These are phyloP conservation scores for Cryptocephalus primarius DNA, from an alignment of 2,888 invertebrate species.

Conservation along the genomic window DNA sequence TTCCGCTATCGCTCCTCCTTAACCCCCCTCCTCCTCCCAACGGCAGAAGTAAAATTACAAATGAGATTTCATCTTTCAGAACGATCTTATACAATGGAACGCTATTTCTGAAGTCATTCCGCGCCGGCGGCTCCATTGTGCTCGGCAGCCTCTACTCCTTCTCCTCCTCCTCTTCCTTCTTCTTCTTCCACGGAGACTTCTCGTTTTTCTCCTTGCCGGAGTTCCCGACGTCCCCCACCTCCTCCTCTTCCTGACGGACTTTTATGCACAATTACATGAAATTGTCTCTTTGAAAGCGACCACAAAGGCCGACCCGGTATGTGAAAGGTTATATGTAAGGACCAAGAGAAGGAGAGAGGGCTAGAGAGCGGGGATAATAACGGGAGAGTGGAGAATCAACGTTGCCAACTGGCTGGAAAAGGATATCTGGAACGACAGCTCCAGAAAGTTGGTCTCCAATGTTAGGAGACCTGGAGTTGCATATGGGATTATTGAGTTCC, in stretches of 20 bases:
- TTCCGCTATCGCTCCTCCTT: not conserved
- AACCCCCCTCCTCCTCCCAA: not conserved
- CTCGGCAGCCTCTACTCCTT: constrained; percentile 8
- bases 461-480: too few species aligned
- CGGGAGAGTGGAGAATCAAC: too few species aligned
- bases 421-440: too few species aligned
- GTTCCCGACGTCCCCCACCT: constrained; percentile 32
- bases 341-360: constrained; percentile 38
- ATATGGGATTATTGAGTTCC: too few species aligned
- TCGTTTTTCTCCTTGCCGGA: constrained; percentile 11
- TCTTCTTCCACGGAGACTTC: too few species aligned
- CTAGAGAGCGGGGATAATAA: constrained; percentile 24
- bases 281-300: constrained; percentile 32
- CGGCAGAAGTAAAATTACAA: constrained; percentile 16
- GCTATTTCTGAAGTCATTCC: constrained; percentile 33
- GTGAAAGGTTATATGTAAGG: constrained; percentile 39
- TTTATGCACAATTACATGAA: constrained; percentile 35
- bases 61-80: constrained; percentile 17
- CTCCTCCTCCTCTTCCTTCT: too few species aligned
- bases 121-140: constrained; percentile 29
- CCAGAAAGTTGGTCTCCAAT: too few species aligned
- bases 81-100: constrained; percentile 26
- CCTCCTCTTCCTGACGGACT: constrained; percentile 24
- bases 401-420: too few species aligned
- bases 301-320: constrained; percentile 30